Evolutionary conservation across 2,888 invertebrate genomes (phyloP).

Genomic region (Scotopteryx bipunctaria): DNA sequence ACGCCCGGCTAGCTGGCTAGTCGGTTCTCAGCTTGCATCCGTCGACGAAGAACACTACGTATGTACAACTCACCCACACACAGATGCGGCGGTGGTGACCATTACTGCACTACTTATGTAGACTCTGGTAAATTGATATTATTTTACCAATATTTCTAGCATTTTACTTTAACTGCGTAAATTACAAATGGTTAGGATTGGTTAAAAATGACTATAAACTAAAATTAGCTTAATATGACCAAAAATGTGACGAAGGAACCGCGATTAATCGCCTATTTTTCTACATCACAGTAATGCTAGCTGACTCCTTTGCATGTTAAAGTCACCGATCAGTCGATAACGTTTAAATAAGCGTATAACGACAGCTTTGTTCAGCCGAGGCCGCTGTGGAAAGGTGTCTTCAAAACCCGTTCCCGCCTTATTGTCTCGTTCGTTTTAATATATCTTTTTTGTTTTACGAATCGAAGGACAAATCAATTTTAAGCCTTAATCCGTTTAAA

Average conservation of each 20-base stretch:
- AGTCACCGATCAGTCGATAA: slow-evolving; percentile 24
- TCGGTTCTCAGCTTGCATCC: slow-evolving; percentile 56
- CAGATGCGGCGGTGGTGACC: slow-evolving; percentile 32
- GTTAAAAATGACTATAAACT: too few relatives aligned
- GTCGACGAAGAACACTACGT: slow-evolving; percentile 43
- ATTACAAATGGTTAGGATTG: too few relatives aligned
- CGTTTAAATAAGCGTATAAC: slow-evolving; percentile 12
- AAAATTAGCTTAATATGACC: too few relatives aligned
- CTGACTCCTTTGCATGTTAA: slow-evolving; percentile 17
- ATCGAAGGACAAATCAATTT: slow-evolving; percentile 30
- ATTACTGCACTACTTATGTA: slow-evolving; percentile 17
- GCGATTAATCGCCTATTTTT: too few relatives aligned
- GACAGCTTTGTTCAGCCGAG: slow-evolving; percentile 47
- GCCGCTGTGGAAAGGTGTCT: slow-evolving; percentile 48
- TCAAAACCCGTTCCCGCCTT: slow-evolving; percentile 42
- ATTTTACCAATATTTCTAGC: too few relatives aligned
- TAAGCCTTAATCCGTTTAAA: slow-evolving; percentile 22
- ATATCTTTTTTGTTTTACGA: slow-evolving; percentile 31
- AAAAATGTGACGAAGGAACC: too few relatives aligned
- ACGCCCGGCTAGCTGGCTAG: slow-evolving; percentile 35
- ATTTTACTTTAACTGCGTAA: too few relatives aligned
- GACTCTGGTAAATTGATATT: background rate
- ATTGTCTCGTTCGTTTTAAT: slow-evolving; percentile 35
- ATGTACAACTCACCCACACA: slow-evolving; percentile 42
- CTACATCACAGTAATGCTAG: too few relatives aligned